Base-by-base conservation (phyloP, 2,113 vertebrate genomes). In the Lepus americanus region DNA sequence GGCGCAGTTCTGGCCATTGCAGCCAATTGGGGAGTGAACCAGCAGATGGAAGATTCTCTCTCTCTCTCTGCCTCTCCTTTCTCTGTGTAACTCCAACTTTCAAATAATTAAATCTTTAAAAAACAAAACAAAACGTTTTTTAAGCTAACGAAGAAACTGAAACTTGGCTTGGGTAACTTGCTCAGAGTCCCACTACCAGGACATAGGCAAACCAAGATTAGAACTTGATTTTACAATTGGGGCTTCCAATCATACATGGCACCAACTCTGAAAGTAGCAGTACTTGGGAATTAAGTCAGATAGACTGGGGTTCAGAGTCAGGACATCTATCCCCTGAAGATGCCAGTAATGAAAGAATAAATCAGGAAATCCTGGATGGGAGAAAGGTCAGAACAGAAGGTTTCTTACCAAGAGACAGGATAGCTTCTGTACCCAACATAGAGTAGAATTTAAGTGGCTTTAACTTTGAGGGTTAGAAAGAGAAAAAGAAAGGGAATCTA, bases 401-500 rank as follows among this genome's bases (percentile, higher is more conserved):
- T 76, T 6, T 87, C 25, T 78, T 83, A 29, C 31, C 27, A 3
- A 13, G 59, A 55, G 49, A 27, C n/a, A 66, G 39, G 59, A 39
- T 20, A 19, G 31, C 61, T 84, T 78, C 63, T 70, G 63, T 78
- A 69, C 19, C 31, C 31, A 51, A 83, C 36, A 66, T 69, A 49
- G 69, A 61, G 70, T 19, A 70, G 22, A 72, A 73, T 27, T 22
- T 84, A 77, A 61, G 82, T 31, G 36, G 39, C 51, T 36, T 29
- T 63, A 70, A 78, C 63, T 69, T 84, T 90, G n/a, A 63, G 51
- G 17, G 16, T 83, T 59, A 89, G 36, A 31, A 94, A 77, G n/a
- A 77, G 33, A 92, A 67, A 63, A n/a, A 25, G 36, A 94, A 82
- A 88, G 51, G 25, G n/a, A 59, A 84, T 89, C 44, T 77, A 69